These are phyloP conservation scores for Protonemura montana DNA, from an alignment of 2,888 invertebrate genomes.

Conservation along the genomic window DNA sequence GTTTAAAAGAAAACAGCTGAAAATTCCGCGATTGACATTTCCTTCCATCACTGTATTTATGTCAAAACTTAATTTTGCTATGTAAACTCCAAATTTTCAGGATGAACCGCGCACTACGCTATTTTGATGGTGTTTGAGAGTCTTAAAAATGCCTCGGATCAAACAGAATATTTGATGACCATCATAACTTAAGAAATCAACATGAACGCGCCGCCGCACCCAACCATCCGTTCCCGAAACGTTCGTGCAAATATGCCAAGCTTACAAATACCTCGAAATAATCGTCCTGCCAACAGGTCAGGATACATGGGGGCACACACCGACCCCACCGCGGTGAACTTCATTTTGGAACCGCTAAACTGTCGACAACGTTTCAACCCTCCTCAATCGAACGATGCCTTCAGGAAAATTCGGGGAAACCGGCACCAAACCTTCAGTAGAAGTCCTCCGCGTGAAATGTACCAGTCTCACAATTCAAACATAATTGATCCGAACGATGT, in stretches of 20 bases:
- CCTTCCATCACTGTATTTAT: neutral
- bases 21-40: neutral
- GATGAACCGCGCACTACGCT: neutral
- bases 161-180: neutral
- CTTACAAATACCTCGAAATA: neutral
- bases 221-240: neutral
- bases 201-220: no score
- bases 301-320: neutral
- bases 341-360: neutral
- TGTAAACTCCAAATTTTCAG: neutral
- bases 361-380: neutral
- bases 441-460: neutral
- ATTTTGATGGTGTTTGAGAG: neutral
- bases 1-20: neutral
- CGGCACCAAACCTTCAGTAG: neutral
- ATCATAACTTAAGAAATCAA: no score
- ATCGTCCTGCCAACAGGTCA: neutral
- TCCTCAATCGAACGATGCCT: neutral
- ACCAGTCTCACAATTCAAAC: neutral
- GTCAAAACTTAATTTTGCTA: neutral
- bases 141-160: neutral
- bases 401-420: neutral
- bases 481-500: neutral
- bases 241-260: neutral
- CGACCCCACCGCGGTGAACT: neutral